phyloP scores from a whole-genome alignment of 2,888 invertebrate genomes.

The Platycheirus rosarum region DNA sequence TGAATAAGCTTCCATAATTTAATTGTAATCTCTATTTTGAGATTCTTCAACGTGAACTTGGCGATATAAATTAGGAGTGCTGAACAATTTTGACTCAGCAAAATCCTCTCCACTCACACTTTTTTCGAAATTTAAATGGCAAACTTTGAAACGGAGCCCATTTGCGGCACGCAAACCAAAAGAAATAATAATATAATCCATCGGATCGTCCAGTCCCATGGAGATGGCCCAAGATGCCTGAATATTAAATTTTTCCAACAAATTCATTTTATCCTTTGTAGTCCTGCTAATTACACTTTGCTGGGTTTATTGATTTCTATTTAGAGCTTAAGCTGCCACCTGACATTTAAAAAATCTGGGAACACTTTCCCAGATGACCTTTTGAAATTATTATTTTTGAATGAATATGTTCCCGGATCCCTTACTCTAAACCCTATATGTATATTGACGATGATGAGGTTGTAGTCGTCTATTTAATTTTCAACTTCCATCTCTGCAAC shows the following conservation, averaged over 20 bases:
- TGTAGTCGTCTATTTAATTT: slow-evolving; percentile 31
- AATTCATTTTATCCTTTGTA: background rate
- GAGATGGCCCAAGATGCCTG: background rate
- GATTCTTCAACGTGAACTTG: background rate
- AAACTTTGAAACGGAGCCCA: background rate
- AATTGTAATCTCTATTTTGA: background rate
- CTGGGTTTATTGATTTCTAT: slow-evolving; percentile 42
- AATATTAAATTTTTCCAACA: slow-evolving; percentile 9
- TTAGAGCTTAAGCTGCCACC: slow-evolving; percentile 30
- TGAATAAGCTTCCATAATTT: background rate
- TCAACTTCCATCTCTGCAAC: slow-evolving; percentile 32
- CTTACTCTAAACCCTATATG: no score
- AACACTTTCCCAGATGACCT: slow-evolving; percentile 56
- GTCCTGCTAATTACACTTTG: slow-evolving; percentile 35
- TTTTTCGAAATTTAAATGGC: background rate
- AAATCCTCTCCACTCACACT: background rate
- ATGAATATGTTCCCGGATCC: slow-evolving; percentile 51
- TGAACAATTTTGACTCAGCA: background rate
- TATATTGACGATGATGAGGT: no score
- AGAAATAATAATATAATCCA: no score
- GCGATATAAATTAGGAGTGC: background rate
- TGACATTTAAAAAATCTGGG: slow-evolving; percentile 50
- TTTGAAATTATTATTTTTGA: slow-evolving; percentile 58
- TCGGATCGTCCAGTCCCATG: no score
- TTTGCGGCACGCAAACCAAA: background rate